Percentiles rank a stretch among this genome's conserved stretches.
phyloP scores from a whole-genome alignment of 2,888 invertebrate genomes.

The Scotopteryx bipunctaria region DNA sequence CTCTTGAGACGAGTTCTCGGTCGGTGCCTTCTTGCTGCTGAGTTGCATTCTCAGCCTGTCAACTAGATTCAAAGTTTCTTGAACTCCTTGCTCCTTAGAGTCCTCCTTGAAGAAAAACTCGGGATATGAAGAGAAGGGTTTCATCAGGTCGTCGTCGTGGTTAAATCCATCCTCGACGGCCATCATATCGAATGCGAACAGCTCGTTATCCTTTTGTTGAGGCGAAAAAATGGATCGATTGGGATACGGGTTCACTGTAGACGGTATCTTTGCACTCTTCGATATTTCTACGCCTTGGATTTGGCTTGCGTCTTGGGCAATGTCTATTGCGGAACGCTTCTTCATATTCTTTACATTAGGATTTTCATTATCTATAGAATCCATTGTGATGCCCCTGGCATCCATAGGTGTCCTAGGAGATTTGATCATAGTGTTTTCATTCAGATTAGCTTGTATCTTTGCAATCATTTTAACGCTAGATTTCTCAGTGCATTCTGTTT shows the following conservation, averaged over 20 bases:
- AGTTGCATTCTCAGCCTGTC: conserved; percentile 91
- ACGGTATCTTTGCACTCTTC: conserved; percentile 78
- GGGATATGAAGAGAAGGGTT: conserved; percentile 86
- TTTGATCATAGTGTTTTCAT: conserved; percentile 79
- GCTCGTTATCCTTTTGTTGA: conserved; percentile 85
- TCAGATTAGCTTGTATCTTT: conserved; percentile 76
- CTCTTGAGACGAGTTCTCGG: conserved; percentile 72
- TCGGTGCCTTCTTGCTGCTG: conserved; percentile 85
- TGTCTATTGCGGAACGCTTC: conserved; percentile 64
- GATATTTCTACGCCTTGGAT: conserved; percentile 76
- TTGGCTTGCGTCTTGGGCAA: conserved; percentile 70
- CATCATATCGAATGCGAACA: conserved; percentile 86
- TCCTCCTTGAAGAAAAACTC: conserved; percentile 89
- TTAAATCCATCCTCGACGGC: conserved; percentile 87
- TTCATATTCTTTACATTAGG: conserved; percentile 54
- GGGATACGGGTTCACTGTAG: conserved; percentile 66
- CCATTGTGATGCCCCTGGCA: conserved; percentile 67
- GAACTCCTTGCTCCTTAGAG: conserved; percentile 90
- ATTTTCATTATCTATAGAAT: conserved; percentile 65
- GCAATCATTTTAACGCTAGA: conserved; percentile 77
- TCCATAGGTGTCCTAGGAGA: conserved; percentile 80
- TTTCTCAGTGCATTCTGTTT: conserved; percentile 70
- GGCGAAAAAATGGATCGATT: conserved; percentile 89
- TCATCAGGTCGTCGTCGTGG: conserved; percentile 85
- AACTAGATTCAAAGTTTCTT: conserved; percentile 92